Evolutionary conservation across 2,113 vertebrate species (phyloP), one percentile per base, ranked within the genome.

Genomic region (Phyllostomus hastatus): DNA sequence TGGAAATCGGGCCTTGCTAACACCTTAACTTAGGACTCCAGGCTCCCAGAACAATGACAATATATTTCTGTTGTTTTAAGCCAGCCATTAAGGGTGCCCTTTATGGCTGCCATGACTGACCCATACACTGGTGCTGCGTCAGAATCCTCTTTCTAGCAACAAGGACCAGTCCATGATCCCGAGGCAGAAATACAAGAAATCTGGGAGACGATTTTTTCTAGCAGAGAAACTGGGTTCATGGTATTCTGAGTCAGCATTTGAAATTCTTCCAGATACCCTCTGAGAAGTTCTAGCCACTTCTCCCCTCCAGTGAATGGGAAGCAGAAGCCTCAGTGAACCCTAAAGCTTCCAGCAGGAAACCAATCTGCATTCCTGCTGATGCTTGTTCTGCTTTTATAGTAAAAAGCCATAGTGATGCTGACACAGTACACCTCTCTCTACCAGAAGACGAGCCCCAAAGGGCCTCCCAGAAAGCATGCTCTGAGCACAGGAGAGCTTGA

Each of bases 331-430:
- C 17, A 0, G 4, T 26, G 70, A 59, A n/a, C n/a, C 78, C 35
- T 28, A 10, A 17, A 11, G 67, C 88, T 76, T 64, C 50, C 14
- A 43, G 75, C 73, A 86, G 52, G 26, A 84, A 57, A 20, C 26
- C 41, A 5, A 24, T 54, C 59, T 76, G 57, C 76, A 43, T 33
- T 10, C 76, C 76, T 19, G 28, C 80, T 41, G 31, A 10, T 2
- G 64, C 24, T 72, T 17, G 33, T 41, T 83, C 38, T 4, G 2
- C 59, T 82, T 66, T 22, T 59, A 8, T 19, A 35, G 24, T 14
- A 43, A 89, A 33, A 80, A 35, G 11, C 11, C 9, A 0, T 7
- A 4, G 5, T 2, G 16, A 46, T 20, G 10, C 8, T 2, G 33
- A 66, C 0, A 1, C 5, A 5, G 31, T 1, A 7, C 26, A 1